These are phyloP conservation scores for Nilaparvata lugens DNA, from an alignment of 1,140 invertebrate species.

Conservation along the genomic window DNA sequence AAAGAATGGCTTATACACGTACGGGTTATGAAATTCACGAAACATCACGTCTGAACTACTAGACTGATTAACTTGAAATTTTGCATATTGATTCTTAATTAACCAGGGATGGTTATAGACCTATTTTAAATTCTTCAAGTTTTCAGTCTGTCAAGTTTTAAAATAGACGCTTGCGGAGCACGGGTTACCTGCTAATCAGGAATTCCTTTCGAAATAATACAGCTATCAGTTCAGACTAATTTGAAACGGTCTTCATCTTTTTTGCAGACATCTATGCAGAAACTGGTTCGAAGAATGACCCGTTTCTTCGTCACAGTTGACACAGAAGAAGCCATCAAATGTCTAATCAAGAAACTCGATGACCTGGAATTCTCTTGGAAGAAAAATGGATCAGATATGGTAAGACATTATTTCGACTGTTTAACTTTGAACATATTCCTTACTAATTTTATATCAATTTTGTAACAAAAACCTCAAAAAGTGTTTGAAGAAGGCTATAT, in stretches of 20 bases:
- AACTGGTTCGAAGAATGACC: conserved; percentile 83
- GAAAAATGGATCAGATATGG: conserved; percentile 43
- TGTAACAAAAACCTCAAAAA: no score
- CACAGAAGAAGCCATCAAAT: conserved; percentile 50
- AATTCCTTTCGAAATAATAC: conserved; percentile 8
- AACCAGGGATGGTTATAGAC: no score
- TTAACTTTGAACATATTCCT: not conserved
- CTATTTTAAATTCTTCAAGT: no score
- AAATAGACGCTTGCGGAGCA: no score
- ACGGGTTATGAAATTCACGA: no score
- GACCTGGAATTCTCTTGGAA: conserved; percentile 51
- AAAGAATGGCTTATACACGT: no score
- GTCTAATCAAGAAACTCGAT: conserved; percentile 51
- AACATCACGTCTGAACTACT: not conserved
- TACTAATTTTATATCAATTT: conserved; percentile 29
- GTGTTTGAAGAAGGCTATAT: no score
- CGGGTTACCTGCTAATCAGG: not conserved
- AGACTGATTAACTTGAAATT: no score
- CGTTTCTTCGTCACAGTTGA: conserved; percentile 71
- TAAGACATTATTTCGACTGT: conserved; percentile 33
- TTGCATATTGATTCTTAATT: no score
- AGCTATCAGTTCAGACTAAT: no score
- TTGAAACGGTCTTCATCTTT: conserved; percentile 18
- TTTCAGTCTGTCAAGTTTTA: no score
- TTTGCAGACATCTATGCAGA: conserved; percentile 58